A percentile compares a stretch with the other conserved stretches of the same genome.
These are phyloP conservation scores for Marcusenius ussheri DNA, from an alignment of 2,113 vertebrate genomes.

Conservation along the genomic window DNA sequence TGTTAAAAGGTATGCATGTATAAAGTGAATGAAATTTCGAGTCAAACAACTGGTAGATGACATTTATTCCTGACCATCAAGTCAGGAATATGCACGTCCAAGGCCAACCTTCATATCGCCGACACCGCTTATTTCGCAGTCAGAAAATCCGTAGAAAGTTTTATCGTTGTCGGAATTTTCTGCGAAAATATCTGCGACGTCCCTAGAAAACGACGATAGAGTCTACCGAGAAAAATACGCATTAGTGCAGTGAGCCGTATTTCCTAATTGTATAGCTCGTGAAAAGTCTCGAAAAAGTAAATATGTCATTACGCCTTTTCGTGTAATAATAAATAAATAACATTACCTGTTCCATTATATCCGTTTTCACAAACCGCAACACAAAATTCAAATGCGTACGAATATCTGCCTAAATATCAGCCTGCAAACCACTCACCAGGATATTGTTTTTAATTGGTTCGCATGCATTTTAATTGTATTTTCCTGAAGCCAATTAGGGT, in stretches of 20 bases:
- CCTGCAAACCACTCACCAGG: neutral
- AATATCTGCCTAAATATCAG: neutral
- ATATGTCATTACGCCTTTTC: neutral
- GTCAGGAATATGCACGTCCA: neutral
- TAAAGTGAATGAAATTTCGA: neutral
- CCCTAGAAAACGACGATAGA: constrained; percentile 4
- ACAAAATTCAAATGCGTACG: neutral
- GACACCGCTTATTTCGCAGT: constrained; percentile 36
- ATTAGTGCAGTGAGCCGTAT: neutral
- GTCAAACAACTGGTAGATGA: neutral
- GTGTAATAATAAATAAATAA: neutral
- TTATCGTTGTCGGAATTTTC: constrained; percentile 49
- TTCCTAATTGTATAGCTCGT: neutral
- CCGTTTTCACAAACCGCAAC: neutral
- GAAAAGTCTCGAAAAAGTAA: neutral
- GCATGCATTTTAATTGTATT: neutral
- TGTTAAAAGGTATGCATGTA: neutral
- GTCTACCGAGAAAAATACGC: neutral
- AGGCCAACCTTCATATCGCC: constrained; percentile 29
- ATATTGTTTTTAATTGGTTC: neutral
- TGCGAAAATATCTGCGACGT: constrained; percentile 42
- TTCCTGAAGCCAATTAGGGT: neutral
- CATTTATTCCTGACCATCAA: neutral
- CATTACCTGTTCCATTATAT: constrained; percentile 1
- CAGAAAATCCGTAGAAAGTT: constrained; percentile 59